Evolutionary conservation across 2,888 invertebrate species (phyloP).

Genomic region (Galerucella nymphaeae): DNA sequence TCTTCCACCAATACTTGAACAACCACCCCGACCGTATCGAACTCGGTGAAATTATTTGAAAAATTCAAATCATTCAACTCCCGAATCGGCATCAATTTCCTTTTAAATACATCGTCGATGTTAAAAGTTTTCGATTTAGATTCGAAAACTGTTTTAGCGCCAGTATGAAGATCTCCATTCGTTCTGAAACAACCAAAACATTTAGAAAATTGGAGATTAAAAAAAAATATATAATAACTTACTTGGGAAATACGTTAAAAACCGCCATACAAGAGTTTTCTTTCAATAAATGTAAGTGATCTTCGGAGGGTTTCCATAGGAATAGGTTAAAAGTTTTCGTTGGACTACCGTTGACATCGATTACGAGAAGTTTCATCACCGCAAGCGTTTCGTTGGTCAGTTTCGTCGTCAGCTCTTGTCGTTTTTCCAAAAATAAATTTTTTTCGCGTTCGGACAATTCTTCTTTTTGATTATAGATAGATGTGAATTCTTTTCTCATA

Average conservation of each 20-base stretch:
- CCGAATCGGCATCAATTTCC: constrained; percentile 62
- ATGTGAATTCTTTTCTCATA: constrained; percentile 65
- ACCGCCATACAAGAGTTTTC: constrained; percentile 74
- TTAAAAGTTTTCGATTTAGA: constrained; percentile 9
- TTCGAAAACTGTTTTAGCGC: constrained; percentile 53
- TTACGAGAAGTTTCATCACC: constrained; percentile 64
- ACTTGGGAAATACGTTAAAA: constrained; percentile 69
- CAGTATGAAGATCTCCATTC: constrained; percentile 54
- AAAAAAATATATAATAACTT: constrained; percentile 33
- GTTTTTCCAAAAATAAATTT: constrained; percentile 58
- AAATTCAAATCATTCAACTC: constrained; percentile 62
- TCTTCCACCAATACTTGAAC: constrained; percentile 68
- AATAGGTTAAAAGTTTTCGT: constrained; percentile 68
- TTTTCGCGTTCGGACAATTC: constrained; percentile 63
- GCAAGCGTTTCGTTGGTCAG: constrained; percentile 62
- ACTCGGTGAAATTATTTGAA: constrained; percentile 72
- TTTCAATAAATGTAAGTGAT: constrained; percentile 68
- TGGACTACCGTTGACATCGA: constrained; percentile 59
- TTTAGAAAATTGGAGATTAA: not conserved
- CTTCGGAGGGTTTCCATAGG: constrained; percentile 78
- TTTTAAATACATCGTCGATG: constrained; percentile 48
- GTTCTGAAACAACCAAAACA: constrained; percentile 46
- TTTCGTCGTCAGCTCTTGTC: constrained; percentile 51
- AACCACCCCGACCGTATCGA: constrained; percentile 79
- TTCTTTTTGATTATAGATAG: constrained; percentile 58